These are phyloP conservation scores for Zeugodacus cucurbitae DNA, from an alignment of 1,140 invertebrate genomes.

Conservation along the genomic window DNA sequence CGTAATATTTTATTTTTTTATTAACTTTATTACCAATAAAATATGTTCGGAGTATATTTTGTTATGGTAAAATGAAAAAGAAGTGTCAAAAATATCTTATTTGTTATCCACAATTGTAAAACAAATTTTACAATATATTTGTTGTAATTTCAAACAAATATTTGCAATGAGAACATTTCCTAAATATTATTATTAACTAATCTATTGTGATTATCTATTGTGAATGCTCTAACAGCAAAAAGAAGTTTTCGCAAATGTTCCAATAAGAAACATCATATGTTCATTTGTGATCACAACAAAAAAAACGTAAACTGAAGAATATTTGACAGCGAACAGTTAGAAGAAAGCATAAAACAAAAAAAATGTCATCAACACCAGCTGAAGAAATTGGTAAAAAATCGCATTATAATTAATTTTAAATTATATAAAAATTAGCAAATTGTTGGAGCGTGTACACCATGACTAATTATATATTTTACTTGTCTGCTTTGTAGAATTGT, in stretches of 20 bases:
- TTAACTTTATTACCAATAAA: too few species aligned
- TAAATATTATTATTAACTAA: too few species aligned
- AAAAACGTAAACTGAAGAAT: neutral
- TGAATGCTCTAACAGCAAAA: neutral
- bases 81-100: too few species aligned
- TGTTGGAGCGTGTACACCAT: neutral
- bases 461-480: neutral
- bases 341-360: constrained; percentile 33
- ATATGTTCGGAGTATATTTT: too few species aligned
- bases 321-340: neutral
- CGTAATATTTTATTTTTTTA: too few species aligned
- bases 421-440: neutral
- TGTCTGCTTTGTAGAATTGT: constrained; percentile 70
- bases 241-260: neutral
- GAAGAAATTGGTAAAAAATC: constrained; percentile 60
- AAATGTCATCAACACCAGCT: constrained; percentile 59
- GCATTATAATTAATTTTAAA: neutral
- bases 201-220: neutral
- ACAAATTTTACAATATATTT: too few species aligned
- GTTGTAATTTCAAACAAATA: too few species aligned
- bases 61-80: too few species aligned
- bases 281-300: neutral
- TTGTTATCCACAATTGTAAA: too few species aligned
- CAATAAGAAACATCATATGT: neutral
- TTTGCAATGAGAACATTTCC: too few species aligned